phyloP scores from a whole-genome alignment of 1,140 invertebrate species.

The Leptopilina clavipes region DNA sequence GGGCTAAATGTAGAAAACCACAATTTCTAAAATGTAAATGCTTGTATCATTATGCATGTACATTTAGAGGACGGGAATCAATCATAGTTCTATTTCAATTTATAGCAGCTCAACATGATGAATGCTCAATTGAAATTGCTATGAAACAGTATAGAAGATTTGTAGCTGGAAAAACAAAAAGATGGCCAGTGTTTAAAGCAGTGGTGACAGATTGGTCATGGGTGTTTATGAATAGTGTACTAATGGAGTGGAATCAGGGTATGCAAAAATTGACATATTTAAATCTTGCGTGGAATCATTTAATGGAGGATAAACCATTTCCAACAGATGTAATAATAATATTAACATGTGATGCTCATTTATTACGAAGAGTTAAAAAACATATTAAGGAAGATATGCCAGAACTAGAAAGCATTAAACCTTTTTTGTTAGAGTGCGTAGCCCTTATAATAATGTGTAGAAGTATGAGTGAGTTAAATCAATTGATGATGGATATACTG shows the following conservation, averaged over 20 bases:
- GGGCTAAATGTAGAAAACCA: background rate
- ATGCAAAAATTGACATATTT: background rate
- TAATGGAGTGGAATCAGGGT: background rate
- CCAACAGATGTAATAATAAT: background rate
- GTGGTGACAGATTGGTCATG: background rate
- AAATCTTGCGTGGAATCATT: background rate
- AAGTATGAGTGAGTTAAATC: too few species aligned
- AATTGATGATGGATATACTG: too few species aligned
- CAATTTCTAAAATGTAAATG: background rate
- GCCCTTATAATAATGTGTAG: too few species aligned
- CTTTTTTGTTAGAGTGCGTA: too few species aligned
- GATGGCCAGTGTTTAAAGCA: background rate
- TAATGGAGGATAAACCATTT: background rate
- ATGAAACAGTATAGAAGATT: background rate
- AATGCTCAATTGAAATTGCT: background rate
- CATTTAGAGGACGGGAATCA: background rate
- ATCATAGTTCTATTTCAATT: constrained; percentile 19
- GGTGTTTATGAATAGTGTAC: background rate
- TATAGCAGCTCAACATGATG: constrained; percentile 36
- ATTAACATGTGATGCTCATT: too few species aligned
- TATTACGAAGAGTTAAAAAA: too few species aligned
- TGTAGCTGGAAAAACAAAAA: background rate
- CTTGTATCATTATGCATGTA: too few species aligned
- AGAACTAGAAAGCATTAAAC: too few species aligned
- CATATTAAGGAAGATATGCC: too few species aligned